Evolutionary conservation across 2,113 vertebrate genomes (phyloP).

Genomic region (Kobus ellipsiprymnus): DNA sequence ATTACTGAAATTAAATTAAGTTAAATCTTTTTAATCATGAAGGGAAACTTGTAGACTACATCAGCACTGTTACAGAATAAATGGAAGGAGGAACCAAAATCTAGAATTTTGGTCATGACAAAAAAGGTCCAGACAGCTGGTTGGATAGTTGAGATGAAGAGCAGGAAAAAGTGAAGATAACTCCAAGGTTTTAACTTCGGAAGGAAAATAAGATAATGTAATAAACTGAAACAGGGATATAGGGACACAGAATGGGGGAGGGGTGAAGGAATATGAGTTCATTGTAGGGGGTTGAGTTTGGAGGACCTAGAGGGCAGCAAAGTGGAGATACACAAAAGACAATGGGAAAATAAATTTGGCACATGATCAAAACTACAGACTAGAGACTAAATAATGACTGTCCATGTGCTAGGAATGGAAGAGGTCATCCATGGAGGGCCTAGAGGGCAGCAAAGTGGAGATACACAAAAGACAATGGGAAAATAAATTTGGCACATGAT

Average conservation of each 20-base stretch:
- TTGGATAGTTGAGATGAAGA: neutral
- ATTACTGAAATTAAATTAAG: conserved; percentile 20
- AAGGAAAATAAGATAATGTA: neutral
- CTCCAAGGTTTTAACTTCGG: neutral
- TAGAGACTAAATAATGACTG: neutral
- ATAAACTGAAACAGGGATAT: neutral
- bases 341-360: neutral
- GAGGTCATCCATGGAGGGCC: neutral
- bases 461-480: neutral
- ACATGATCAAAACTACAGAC: neutral
- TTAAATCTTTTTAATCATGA: neutral
- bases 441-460: neutral
- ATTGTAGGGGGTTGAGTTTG: neutral
- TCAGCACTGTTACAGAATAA: neutral
- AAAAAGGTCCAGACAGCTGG: neutral
- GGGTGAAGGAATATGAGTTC: neutral
- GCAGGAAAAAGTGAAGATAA: neutral
- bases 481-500: neutral
- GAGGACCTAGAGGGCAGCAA: neutral
- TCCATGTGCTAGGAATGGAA: neutral
- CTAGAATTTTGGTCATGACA: neutral
- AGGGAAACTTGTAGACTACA: neutral
- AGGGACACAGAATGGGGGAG: neutral
- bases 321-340: neutral
- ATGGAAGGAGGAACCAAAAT: neutral